Percentiles rank a stretch among this genome's conserved stretches.
These are phyloP conservation scores for Momotus momota DNA, from an alignment of 2,797 vertebrate genomes.

Conservation along the genomic window DNA sequence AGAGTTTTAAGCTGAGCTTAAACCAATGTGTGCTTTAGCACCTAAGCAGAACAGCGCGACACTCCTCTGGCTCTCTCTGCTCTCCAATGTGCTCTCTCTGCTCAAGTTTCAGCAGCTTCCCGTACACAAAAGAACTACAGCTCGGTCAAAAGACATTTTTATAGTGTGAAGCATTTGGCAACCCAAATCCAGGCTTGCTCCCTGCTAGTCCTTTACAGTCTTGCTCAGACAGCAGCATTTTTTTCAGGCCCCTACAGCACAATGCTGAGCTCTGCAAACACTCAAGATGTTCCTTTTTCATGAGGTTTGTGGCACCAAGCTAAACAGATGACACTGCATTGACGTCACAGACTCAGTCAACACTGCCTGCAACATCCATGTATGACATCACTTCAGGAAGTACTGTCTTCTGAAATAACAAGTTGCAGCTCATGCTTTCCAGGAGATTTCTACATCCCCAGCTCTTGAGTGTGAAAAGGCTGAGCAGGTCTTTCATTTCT, in stretches of 20 bases:
- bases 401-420: neutral
- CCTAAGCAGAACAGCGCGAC: accelerated
- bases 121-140: neutral
- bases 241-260: neutral
- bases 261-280: neutral
- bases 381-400: neutral
- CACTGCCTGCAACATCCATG: neutral
- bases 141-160: neutral
- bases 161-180: neutral
- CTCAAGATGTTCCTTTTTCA: neutral
- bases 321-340: neutral
- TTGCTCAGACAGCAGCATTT: neutral
- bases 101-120: neutral
- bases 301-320: neutral
- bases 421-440: neutral
- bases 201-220: neutral
- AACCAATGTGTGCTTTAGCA: neutral
- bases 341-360: neutral
- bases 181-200: neutral
- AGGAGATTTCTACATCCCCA: neutral
- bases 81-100: too few relatives aligned
- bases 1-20: neutral
- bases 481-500: neutral
- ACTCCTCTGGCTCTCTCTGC: neutral
- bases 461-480: neutral